Base-by-base conservation (phyloP, 2,113 vertebrate species). In the Hepsetus odoe region DNA sequence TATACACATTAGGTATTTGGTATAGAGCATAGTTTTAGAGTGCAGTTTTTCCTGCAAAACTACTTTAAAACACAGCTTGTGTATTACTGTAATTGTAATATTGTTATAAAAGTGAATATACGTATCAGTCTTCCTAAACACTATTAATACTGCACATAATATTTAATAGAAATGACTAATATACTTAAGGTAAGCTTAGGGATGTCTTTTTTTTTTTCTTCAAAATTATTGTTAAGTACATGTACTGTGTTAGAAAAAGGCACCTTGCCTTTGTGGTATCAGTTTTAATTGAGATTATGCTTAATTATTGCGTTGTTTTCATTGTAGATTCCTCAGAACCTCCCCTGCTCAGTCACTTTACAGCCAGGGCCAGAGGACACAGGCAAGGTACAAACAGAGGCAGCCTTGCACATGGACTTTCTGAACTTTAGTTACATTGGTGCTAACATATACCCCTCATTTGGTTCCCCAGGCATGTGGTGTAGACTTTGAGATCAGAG, bases 291-390 rank as follows among this genome's bases (percentile, higher is more conserved):
- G 26, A 44, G 14, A 0, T 35, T 35, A 22, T 80, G 69, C 22
- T 56, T 7, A 42, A 11, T 51, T 4, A 26, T 7, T 51, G 40
- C 22, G 16, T 10, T 24, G 24, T 20, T 84, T n/a, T 38, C 7
- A 42, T 65, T 44, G 6, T 89, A 96, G 96, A 95, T 97, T 83
- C 96, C 96, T 79, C 95, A 96, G 90, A 97, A 96, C 80, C 90
- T 97, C 20, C 95, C 96, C 0, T 97, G 96, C 77, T 97, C 96
- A 0, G 95, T 97, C 82, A 97, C 96, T n/a, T 84, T 97, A 79
- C 96, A 97, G 88, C 96, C 96, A 0, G 96, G 96, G 51, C 95
- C 96, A 1, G 96, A 97, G 85, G 96, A 97, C 89, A 97, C 96
- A 0, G 95, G 95, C 30, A 97, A 97, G 94, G 96, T 96, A 91